Percentiles rank a stretch among this genome's conserved stretches.
Conservation (phyloP, 2,888 invertebrate species). For the Hirtodrosophila confusa region DNA sequence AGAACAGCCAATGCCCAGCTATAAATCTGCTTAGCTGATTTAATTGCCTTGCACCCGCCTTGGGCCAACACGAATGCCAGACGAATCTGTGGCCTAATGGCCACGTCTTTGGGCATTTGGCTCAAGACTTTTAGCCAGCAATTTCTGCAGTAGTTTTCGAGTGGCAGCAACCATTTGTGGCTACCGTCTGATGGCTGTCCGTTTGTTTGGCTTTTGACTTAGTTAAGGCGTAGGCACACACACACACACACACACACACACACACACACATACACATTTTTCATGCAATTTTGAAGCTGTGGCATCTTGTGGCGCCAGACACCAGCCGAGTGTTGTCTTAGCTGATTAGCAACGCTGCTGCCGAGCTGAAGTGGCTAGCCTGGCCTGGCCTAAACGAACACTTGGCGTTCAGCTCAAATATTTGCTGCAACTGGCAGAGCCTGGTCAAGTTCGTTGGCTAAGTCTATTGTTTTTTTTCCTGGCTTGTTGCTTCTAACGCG, state of each 20-base stretch:
- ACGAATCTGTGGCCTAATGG: slow-evolving; percentile 42
- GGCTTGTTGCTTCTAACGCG: not conserved
- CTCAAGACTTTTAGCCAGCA: slow-evolving; percentile 37
- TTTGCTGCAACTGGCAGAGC: slow-evolving; percentile 23
- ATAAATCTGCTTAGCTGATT: slow-evolving; percentile 29
- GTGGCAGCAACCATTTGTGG: slow-evolving; percentile 55
- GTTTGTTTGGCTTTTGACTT: slow-evolving; percentile 76
- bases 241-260: slow-evolving; percentile 21
- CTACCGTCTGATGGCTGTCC: slow-evolving; percentile 79
- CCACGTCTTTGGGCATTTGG: slow-evolving; percentile 42
- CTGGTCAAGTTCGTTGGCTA: slow-evolving; percentile 62
- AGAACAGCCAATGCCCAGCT: slow-evolving; percentile 12
- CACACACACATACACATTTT: slow-evolving; percentile 38
- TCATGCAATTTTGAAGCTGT: slow-evolving; percentile 71
- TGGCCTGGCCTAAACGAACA: slow-evolving; percentile 6
- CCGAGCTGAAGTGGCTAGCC: slow-evolving; percentile 16
- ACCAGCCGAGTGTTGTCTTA: slow-evolving; percentile 63
- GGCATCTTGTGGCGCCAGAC: slow-evolving; percentile 68
- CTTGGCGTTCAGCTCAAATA: slow-evolving; percentile 49
- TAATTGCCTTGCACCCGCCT: slow-evolving; percentile 51
- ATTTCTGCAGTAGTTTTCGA: slow-evolving; percentile 54
- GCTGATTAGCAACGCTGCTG: slow-evolving; percentile 68
- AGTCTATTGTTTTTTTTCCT: slow-evolving; percentile 56
- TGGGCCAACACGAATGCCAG: slow-evolving; percentile 53
- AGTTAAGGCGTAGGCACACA: slow-evolving; percentile 50